Evolutionary conservation across 2,113 vertebrate species (phyloP).

Genomic region (Gobiocypris rarus): DNA sequence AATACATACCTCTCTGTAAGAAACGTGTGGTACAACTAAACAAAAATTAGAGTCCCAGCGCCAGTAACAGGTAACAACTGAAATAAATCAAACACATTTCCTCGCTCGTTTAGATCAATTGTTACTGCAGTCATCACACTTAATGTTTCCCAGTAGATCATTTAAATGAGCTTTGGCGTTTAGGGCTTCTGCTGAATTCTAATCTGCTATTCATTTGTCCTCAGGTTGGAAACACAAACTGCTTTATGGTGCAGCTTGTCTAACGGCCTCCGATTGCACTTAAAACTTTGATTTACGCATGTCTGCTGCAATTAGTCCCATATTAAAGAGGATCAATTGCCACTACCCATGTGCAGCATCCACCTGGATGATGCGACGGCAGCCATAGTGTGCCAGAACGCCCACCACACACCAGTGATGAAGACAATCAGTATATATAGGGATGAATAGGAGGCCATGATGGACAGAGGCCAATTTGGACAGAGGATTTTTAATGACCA

Average conservation of each 20-base stretch:
- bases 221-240: constrained; percentile 47
- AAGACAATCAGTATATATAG: too few species aligned
- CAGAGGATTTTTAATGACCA: too few species aligned
- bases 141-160: constrained; percentile 60
- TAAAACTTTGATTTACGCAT: constrained; percentile 45
- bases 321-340: constrained; percentile 50
- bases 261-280: constrained; percentile 51
- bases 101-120: constrained; percentile 56
- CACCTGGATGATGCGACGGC: too few species aligned
- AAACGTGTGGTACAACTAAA: constrained; percentile 57
- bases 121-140: constrained; percentile 56
- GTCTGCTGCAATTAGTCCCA: constrained; percentile 45
- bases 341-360: too few species aligned
- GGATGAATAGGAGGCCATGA: too few species aligned
- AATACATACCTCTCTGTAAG: constrained; percentile 46
- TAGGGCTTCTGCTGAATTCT: constrained; percentile 52
- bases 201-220: constrained; percentile 58
- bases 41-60: constrained; percentile 56
- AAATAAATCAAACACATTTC: constrained; percentile 61
- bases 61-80: constrained; percentile 55
- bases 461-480: too few species aligned
- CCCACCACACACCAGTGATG: too few species aligned
- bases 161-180: constrained; percentile 53
- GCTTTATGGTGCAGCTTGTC: constrained; percentile 46
- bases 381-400: too few species aligned